A percentile compares a stretch with the other conserved stretches of the same genome.
phyloP scores from a whole-genome alignment of 2,888 invertebrate genomes.

The Habrosyne pyritoides region DNA sequence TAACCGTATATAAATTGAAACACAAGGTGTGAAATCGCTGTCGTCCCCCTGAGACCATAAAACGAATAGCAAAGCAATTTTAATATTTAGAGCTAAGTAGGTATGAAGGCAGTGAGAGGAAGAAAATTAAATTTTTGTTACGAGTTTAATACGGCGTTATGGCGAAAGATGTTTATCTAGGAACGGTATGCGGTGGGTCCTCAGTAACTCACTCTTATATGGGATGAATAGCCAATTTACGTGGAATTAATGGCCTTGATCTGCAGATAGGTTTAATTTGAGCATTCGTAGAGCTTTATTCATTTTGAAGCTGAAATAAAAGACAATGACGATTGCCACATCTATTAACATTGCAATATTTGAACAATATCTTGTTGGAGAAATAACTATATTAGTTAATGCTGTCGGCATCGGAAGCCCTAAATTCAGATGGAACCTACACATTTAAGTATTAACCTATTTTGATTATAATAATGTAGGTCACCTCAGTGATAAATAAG shows the following conservation, averaged over 20 bases:
- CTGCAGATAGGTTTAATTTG: slow-evolving; percentile 52
- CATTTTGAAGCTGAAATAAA: background rate
- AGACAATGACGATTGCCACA: background rate
- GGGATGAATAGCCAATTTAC: slow-evolving; percentile 73
- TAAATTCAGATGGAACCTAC: no score
- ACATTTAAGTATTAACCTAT: no score
- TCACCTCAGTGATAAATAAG: background rate
- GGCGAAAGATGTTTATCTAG: slow-evolving; percentile 46
- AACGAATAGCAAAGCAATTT: slow-evolving; percentile 25
- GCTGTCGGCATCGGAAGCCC: slow-evolving; percentile 34
- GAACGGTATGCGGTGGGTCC: slow-evolving; percentile 18
- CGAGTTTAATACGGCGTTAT: slow-evolving; percentile 38
- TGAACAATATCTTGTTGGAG: no score
- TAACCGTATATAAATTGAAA: background rate
- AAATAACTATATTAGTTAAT: slow-evolving; percentile 17
- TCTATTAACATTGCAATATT: background rate
- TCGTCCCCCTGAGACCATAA: background rate
- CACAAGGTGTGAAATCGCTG: background rate
- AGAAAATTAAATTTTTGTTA: slow-evolving; percentile 41
- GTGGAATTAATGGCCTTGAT: slow-evolving; percentile 65
- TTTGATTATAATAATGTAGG: no score
- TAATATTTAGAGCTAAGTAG: slow-evolving; percentile 24
- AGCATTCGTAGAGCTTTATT: slow-evolving; percentile 4
- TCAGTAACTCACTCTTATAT: slow-evolving; percentile 66
- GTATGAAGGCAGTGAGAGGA: slow-evolving; percentile 22